A percentile compares a stretch with the other conserved stretches of the same genome.
Conservation (phyloP, 2,888 invertebrate genomes). For the Acanthosepion esculentum region DNA sequence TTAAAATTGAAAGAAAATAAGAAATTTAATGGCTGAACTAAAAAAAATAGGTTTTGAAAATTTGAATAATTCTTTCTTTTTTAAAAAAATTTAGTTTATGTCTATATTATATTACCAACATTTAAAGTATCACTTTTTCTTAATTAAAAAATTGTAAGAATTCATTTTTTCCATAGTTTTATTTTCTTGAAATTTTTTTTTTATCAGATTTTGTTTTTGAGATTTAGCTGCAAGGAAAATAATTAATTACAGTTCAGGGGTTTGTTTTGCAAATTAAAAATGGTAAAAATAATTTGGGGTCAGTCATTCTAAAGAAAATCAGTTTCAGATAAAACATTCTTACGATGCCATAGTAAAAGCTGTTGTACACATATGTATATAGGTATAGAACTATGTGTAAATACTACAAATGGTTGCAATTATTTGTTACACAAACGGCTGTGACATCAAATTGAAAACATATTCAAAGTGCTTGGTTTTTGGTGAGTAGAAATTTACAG, state of each 20-base stretch:
- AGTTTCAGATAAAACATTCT: not conserved
- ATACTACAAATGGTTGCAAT: not conserved
- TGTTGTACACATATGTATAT: not conserved
- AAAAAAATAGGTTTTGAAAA: not conserved
- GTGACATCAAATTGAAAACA: not conserved
- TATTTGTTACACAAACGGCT: not conserved
- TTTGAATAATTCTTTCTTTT: not conserved
- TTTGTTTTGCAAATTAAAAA: not conserved
- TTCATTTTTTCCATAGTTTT: not conserved
- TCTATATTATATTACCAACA: not conserved
- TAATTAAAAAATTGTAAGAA: not conserved
- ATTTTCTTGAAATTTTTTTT: not conserved
- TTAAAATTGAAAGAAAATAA: not conserved
- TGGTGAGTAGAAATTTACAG: not conserved
- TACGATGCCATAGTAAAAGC: not conserved
- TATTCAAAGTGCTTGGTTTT: not conserved
- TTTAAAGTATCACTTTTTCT: not conserved
- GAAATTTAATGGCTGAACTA: not conserved
- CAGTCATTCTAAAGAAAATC: not conserved
- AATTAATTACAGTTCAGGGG: not conserved
- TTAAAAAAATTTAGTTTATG: not conserved
- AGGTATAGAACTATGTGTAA: not conserved
- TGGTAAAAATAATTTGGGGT: not conserved
- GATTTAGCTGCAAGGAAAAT: not conserved
- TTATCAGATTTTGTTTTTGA: not conserved